phyloP scores from a whole-genome alignment of 2,888 invertebrate genomes.

The Leucoma salicis region DNA sequence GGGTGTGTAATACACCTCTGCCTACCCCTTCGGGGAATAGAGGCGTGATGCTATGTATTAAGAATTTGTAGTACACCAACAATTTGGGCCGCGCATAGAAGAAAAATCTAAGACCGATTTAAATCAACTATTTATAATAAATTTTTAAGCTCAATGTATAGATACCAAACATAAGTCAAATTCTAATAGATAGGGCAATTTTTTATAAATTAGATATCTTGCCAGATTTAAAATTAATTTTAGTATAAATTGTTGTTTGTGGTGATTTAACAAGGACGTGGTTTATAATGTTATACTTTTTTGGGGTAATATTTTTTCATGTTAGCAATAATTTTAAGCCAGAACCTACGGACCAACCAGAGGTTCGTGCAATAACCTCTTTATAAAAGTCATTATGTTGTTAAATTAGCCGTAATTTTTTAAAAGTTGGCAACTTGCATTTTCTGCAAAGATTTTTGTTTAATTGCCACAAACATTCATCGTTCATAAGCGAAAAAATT shows the following conservation, averaged over 20 bases:
- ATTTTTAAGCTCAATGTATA: conserved; percentile 26
- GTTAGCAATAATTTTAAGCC: too few relatives aligned
- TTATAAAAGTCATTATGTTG: too few relatives aligned
- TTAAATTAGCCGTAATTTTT: too few relatives aligned
- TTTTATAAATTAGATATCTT: conserved; percentile 26
- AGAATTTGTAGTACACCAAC: background rate
- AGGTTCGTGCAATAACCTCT: too few relatives aligned
- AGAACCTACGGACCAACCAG: too few relatives aligned
- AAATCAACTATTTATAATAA: conserved; percentile 3
- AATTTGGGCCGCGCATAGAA: background rate
- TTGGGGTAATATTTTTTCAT: too few relatives aligned
- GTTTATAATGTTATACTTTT: too few relatives aligned
- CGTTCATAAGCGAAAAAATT: conserved; percentile 23
- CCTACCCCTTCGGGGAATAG: too few relatives aligned
- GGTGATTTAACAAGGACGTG: conserved; percentile 17
- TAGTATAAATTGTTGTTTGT: conserved; percentile 15
- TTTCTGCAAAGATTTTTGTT: too few relatives aligned
- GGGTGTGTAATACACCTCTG: too few relatives aligned
- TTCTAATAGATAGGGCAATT: conserved; percentile 35
- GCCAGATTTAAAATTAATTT: conserved; percentile 20
- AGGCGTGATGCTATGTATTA: too few relatives aligned
- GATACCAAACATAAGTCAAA: conserved; percentile 34
- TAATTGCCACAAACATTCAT: conserved; percentile 5
- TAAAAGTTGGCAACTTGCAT: too few relatives aligned
- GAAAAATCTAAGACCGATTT: background rate